Evolutionary conservation across 2,797 vertebrate species (phyloP).

Genomic region (Hippopotamyrus pictus): DNA sequence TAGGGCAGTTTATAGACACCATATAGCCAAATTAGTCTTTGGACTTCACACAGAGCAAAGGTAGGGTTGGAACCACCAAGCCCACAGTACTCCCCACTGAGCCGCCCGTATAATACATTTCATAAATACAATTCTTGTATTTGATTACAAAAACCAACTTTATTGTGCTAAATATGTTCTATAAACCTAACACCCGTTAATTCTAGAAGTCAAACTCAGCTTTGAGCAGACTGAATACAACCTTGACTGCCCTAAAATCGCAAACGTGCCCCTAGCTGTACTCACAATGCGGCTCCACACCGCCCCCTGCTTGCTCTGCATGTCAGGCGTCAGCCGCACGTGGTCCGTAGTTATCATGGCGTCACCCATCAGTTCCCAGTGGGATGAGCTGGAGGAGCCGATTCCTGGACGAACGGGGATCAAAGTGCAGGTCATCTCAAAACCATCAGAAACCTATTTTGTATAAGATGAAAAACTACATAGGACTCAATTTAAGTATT

Average conservation of each 20-base stretch:
- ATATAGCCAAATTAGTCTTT: neutral
- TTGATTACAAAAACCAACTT: neutral
- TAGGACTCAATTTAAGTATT: neutral
- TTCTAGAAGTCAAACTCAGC: neutral
- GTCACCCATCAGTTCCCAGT: slow-evolving; percentile 89
- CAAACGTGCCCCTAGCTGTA: slow-evolving; percentile 16
- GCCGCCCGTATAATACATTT: neutral
- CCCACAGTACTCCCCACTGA: neutral
- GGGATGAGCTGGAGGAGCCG: slow-evolving; percentile 75
- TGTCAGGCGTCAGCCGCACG: slow-evolving; percentile 86
- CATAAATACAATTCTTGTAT: neutral
- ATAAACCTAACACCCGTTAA: neutral
- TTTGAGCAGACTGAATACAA: neutral
- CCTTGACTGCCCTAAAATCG: neutral
- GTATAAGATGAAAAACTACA: neutral
- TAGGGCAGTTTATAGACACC: neutral
- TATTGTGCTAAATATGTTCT: neutral
- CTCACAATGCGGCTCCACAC: slow-evolving; percentile 90
- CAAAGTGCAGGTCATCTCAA: neutral
- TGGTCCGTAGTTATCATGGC: slow-evolving; percentile 88
- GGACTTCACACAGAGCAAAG: neutral
- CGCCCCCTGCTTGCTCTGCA: slow-evolving; percentile 89
- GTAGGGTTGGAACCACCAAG: neutral
- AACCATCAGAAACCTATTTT: neutral
- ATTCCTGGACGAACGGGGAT: slow-evolving; percentile 62